These are phyloP conservation scores for Bufo gargarizans DNA, from an alignment of 2,113 vertebrate species.

Conservation along the genomic window DNA sequence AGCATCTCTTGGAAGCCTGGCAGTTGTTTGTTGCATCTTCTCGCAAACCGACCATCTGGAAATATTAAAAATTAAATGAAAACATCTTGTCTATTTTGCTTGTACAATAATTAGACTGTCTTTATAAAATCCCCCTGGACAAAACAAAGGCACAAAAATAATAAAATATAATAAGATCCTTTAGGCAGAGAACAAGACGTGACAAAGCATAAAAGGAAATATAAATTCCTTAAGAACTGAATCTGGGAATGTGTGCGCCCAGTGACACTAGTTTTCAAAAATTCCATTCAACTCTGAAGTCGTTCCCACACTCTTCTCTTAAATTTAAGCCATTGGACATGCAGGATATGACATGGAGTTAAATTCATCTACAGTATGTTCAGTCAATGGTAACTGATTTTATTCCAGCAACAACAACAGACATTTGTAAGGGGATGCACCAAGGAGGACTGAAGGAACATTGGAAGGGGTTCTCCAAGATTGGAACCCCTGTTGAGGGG, in stretches of 20 bases:
- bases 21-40: slow-evolving; percentile 35
- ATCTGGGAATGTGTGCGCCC: not conserved
- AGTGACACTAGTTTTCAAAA: not conserved
- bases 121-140: not conserved
- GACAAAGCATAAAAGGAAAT: slow-evolving; percentile 19
- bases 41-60: slow-evolving; percentile 43
- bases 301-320: slow-evolving; percentile 4
- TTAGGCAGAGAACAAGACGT: not conserved
- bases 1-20: not conserved
- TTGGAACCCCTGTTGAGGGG: too few relatives aligned
- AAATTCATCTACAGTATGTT: not conserved
- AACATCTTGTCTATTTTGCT: slow-evolving; percentile 48
- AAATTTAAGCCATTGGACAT: not conserved
- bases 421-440: too few relatives aligned
- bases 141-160: slow-evolving; percentile 32
- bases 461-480: too few relatives aligned
- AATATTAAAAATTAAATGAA: slow-evolving; percentile 44
- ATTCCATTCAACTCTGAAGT: not conserved
- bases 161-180: slow-evolving; percentile 14
- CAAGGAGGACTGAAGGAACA: too few relatives aligned
- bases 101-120: slow-evolving; percentile 11
- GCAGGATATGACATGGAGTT: not conserved
- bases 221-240: not conserved
- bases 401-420: too few relatives aligned
- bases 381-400: not conserved